These are phyloP conservation scores for Pemphredon lugubris DNA, from an alignment of 2,888 invertebrate species.

Conservation along the genomic window DNA sequence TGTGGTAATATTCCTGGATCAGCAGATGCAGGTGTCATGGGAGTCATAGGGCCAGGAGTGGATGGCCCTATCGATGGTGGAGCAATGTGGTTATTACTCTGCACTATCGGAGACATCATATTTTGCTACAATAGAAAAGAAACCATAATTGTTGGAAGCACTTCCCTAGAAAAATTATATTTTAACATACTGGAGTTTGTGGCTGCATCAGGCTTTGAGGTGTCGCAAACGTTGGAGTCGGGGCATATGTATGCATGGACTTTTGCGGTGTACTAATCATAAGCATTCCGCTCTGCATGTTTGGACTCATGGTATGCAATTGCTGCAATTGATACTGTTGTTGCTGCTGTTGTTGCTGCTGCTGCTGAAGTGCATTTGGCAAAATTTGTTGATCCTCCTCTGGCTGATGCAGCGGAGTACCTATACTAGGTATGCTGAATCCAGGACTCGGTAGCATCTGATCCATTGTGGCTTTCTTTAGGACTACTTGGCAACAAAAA, in stretches of 20 bases:
- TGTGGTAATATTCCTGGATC: slow-evolving; percentile 97
- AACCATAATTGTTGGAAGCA: neutral
- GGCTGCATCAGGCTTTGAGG: slow-evolving; percentile 94
- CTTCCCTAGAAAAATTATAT: too few species aligned
- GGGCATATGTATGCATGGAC: slow-evolving; percentile 88
- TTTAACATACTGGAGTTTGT: slow-evolving; percentile 89
- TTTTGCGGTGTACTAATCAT: slow-evolving; percentile 87
- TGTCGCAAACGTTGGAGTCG: slow-evolving; percentile 88
- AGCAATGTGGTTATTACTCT: slow-evolving; percentile 84
- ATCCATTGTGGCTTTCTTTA: slow-evolving; percentile 87
- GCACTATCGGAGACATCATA: slow-evolving; percentile 91
- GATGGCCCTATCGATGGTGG: slow-evolving; percentile 88
- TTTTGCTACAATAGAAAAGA: slow-evolving; percentile 85
- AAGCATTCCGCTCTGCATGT: slow-evolving; percentile 84
- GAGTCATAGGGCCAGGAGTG: slow-evolving; percentile 93
- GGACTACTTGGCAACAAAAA: too few species aligned
- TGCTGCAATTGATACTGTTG: slow-evolving; percentile 85
- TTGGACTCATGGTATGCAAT: slow-evolving; percentile 84
- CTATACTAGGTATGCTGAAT: slow-evolving; percentile 94
- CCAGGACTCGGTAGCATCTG: slow-evolving; percentile 95
- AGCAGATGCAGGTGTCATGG: slow-evolving; percentile 87
- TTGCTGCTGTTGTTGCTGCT: slow-evolving; percentile 82
- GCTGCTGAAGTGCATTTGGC: slow-evolving; percentile 91
- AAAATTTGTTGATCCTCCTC: slow-evolving; percentile 95
- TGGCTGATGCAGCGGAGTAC: slow-evolving; percentile 93